A percentile compares a stretch with the other conserved stretches of the same genome.
These are phyloP conservation scores for Menidia menidia DNA, from an alignment of 2,797 vertebrate genomes.

Conservation along the genomic window DNA sequence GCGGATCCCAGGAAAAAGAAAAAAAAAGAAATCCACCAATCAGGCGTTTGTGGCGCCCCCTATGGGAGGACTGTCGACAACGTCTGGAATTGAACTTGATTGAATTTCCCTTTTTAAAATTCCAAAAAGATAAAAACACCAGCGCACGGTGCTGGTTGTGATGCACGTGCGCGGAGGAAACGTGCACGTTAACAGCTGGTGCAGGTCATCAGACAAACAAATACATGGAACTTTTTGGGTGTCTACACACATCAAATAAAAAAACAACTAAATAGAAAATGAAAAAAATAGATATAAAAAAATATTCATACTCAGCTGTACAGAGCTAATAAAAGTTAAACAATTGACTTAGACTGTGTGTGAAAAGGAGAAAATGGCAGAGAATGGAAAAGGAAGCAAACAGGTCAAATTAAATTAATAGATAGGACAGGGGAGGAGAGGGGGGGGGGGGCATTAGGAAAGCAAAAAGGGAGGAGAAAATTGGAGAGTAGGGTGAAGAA, in stretches of 20 bases:
- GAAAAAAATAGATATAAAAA: background rate
- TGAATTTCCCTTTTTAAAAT: background rate
- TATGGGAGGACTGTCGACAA: conserved; percentile 4
- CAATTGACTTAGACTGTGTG: no score
- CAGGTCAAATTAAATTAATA: no score
- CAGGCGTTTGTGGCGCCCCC: conserved; percentile 24
- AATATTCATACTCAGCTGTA: no score
- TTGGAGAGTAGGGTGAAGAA: background rate
- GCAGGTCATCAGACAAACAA: conserved; percentile 27
- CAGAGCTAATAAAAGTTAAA: no score
- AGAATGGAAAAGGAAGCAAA: no score
- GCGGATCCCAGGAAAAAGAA: conserved; percentile 7
- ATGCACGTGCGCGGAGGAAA: no score
- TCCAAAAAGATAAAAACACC: background rate
- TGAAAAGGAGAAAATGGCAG: no score
- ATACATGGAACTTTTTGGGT: background rate
- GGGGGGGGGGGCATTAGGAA: background rate
- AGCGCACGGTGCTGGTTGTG: background rate
- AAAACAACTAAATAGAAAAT: background rate
- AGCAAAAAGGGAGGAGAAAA: background rate
- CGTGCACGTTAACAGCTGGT: no score
- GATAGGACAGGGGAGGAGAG: background rate
- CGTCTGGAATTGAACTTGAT: background rate
- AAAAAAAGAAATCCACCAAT: background rate
- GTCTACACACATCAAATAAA: no score